Percentiles rank a stretch among this genome's conserved stretches.
Evolutionary conservation across 2,888 invertebrate genomes (phyloP).

Genomic region (Digitonthophagus gazella): DNA sequence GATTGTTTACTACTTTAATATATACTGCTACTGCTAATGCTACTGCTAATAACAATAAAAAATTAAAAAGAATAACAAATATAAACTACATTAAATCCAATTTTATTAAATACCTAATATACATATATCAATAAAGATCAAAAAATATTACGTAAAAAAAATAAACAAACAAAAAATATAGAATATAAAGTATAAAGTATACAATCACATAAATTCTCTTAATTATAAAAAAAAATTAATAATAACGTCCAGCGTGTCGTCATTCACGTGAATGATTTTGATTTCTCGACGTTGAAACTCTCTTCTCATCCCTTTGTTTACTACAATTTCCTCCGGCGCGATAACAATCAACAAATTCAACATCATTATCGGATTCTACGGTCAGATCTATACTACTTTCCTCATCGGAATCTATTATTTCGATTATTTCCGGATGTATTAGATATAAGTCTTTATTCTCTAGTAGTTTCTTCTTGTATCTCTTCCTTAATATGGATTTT

Average conservation of each 20-base stretch:
- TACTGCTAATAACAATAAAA: too few relatives aligned
- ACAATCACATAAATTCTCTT: neutral
- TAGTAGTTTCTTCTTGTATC: slow-evolving; percentile 20
- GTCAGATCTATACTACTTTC: slow-evolving; percentile 15
- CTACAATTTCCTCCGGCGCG: neutral
- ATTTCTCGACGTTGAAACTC: neutral
- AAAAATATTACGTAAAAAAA: too few relatives aligned
- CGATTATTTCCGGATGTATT: slow-evolving; percentile 22
- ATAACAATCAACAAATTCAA: slow-evolving; percentile 6
- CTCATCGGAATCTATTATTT: slow-evolving; percentile 23
- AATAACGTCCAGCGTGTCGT: neutral
- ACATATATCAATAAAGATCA: too few relatives aligned
- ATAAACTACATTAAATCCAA: too few relatives aligned
- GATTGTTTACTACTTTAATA: too few relatives aligned
- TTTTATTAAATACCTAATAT: too few relatives aligned
- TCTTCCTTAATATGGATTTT: slow-evolving; percentile 3
- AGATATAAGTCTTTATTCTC: slow-evolving; percentile 23
- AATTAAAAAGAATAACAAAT: too few relatives aligned
- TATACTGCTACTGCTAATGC: too few relatives aligned
- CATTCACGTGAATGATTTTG: neutral
- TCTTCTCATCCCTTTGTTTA: neutral
- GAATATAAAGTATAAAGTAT: too few relatives aligned
- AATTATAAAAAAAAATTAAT: neutral
- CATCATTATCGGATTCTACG: slow-evolving; percentile 17
- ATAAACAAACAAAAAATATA: too few relatives aligned